These are phyloP conservation scores for Pteronotus mesoamericanus DNA, from an alignment of 2,797 vertebrate genomes.

Conservation along the genomic window DNA sequence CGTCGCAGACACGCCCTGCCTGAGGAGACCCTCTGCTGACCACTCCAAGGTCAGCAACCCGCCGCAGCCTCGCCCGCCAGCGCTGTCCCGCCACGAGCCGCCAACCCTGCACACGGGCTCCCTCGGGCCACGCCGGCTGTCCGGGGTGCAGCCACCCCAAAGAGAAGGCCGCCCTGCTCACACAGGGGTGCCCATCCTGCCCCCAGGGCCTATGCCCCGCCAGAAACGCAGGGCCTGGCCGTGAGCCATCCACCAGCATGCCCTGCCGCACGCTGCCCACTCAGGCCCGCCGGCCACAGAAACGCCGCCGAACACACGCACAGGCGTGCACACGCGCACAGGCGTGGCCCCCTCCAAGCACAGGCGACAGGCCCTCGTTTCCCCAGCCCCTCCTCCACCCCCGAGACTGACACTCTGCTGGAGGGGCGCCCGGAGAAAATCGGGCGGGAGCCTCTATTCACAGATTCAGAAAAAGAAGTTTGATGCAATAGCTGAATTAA, in stretches of 20 bases:
- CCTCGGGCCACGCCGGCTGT: background rate
- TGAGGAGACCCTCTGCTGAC: conserved; percentile 4
- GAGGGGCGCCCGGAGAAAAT: conserved; percentile 78
- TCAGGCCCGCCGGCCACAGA: background rate
- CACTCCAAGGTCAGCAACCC: conserved; percentile 10
- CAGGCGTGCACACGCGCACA: background rate
- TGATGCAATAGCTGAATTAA: conserved; percentile 70
- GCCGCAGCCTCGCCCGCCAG: background rate
- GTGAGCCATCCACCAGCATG: background rate
- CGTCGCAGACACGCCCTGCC: background rate
- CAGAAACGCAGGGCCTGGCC: background rate
- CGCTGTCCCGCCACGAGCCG: background rate
- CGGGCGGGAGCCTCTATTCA: conserved; percentile 68
- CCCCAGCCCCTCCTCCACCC: conserved; percentile 77
- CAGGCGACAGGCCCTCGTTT: conserved; percentile 75
- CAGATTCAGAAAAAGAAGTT: conserved; percentile 59
- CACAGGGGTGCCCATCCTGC: background rate
- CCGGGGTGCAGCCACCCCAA: background rate
- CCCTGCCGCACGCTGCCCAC: background rate
- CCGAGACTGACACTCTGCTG: conserved; percentile 77
- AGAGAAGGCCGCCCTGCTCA: background rate
- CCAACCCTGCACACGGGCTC: background rate
- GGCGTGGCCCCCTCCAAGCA: conserved; percentile 61
- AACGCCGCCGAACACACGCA: background rate
- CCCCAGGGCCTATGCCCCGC: background rate